Evolutionary conservation across 2,797 vertebrate genomes (phyloP), one percentile per base, ranked within the genome.

Genomic region (Danio albolineatus): DNA sequence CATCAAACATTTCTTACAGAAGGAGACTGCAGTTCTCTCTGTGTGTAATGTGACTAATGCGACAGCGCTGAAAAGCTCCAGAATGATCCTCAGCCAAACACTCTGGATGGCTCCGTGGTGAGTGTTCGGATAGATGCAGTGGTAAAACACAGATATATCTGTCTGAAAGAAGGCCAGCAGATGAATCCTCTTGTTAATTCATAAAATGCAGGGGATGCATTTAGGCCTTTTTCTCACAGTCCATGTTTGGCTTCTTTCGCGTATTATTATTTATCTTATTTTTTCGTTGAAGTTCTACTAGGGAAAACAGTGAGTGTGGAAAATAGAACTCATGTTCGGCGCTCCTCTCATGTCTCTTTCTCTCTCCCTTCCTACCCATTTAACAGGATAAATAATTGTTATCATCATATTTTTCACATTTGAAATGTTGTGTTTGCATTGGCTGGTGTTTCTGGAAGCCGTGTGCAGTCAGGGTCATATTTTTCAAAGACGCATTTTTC

Each of bases 401-500:
- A 87, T 88, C 86, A 84, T 84, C 80, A 73, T 72, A 84, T 85
- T 85, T 85, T 89, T 82, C 82, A 84, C 73, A 10, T 86, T 84
- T 85, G 76, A 82, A 87, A 86, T 86, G 88, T 91, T 88, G 84
- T 94, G 89, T 94, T 95, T 93, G 91, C 84, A 83, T 93, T 95
- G 94, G 94, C 92, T 72, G 70, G 82, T 83, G 84, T 62, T 93
- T 92, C 94, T 94, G 88, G 92, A 91, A 84, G 86, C 88, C 88
- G 88, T 89, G 90, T 90, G 79, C 73, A 7, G 73, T 78, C 43
- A 73, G 69, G 65, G 87, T 91, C 89, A 90, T 87, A 87, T 89
- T 87, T 86, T 87, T 59, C 56, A 89, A 70, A 88, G 91, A 89
- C 86, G 90, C 90, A 93, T 95, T 95, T 92, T 92, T 94, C 93